A percentile compares a stretch with the other conserved stretches of the same genome.
Conservation (phyloP, 2,113 vertebrate species). For the Anguilla rostrata region DNA sequence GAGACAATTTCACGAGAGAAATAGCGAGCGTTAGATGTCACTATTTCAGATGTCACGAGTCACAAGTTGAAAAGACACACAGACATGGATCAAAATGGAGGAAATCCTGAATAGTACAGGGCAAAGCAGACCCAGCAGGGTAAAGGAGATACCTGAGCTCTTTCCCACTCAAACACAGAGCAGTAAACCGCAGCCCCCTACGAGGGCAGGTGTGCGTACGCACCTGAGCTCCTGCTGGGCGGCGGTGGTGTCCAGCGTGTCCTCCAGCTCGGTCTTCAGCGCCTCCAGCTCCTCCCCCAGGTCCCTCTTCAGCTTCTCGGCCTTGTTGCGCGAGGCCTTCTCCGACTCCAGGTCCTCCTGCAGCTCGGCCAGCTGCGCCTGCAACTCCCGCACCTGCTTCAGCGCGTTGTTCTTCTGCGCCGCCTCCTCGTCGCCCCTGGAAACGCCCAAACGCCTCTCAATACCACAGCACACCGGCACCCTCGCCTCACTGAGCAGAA, state of each 20-base stretch:
- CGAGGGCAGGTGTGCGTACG: background rate
- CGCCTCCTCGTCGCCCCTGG: constrained; percentile 88
- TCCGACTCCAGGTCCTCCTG: constrained; percentile 96
- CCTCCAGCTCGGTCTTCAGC: constrained; percentile 94
- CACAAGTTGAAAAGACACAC: background rate
- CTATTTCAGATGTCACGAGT: too few relatives aligned
- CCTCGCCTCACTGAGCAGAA: background rate
- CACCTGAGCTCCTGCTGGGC: constrained; percentile 97
- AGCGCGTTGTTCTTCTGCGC: constrained; percentile 91
- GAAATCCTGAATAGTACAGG: too few relatives aligned
- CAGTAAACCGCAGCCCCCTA: too few relatives aligned
- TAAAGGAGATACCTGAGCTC: too few relatives aligned
- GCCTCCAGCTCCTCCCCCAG: constrained; percentile 95
- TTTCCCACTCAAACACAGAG: too few relatives aligned
- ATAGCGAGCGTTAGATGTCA: too few relatives aligned
- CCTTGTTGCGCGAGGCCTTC: constrained; percentile 88
- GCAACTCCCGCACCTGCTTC: constrained; percentile 89
- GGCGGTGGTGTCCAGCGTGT: constrained; percentile 94
- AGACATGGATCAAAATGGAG: too few relatives aligned
- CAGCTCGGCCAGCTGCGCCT: constrained; percentile 90
- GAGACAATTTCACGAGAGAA: too few relatives aligned
- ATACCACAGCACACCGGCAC: background rate
- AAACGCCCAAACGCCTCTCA: background rate
- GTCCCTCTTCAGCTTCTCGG: constrained; percentile 94
- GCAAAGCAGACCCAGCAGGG: too few relatives aligned